A percentile compares a stretch with the other conserved stretches of the same genome.
phyloP scores from a whole-genome alignment of 2,113 vertebrate genomes.

The Callospermophilus lateralis region DNA sequence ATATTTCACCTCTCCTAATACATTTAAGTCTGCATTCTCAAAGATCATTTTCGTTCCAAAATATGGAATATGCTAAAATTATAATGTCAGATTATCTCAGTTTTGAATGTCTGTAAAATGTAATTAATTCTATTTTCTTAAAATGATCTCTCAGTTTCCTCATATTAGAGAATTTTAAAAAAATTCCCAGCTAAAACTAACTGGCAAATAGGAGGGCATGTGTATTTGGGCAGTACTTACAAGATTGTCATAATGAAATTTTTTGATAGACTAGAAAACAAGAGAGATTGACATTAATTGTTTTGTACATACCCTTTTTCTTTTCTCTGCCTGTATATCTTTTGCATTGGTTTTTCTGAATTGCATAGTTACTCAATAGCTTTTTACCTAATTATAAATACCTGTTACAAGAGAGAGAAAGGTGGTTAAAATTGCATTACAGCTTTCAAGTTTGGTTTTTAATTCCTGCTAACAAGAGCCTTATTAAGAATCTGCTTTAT shows the following conservation, averaged over 20 bases:
- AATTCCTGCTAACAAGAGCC: background rate
- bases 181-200: constrained; percentile 33
- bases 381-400: constrained; percentile 45
- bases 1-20: constrained; percentile 21
- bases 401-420: background rate
- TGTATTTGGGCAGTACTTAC: background rate
- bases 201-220: background rate
- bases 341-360: constrained; percentile 24
- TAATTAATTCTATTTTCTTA: background rate
- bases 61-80: constrained; percentile 25
- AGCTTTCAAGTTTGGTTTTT: constrained; percentile 35
- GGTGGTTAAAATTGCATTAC: constrained; percentile 41
- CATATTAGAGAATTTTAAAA: background rate
- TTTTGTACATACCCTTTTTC: background rate
- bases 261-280: constrained; percentile 12
- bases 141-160: constrained; percentile 13
- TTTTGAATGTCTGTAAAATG: constrained; percentile 45
- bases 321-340: background rate
- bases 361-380: background rate
- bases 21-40: constrained; percentile 59
- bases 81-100: background rate
- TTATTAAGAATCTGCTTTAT: constrained; percentile 29
- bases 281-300: background rate
- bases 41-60: constrained; percentile 56
- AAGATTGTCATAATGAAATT: constrained; percentile 39